Base-by-base conservation (phyloP, 2,888 invertebrate genomes). In the Gari tellinella region DNA sequence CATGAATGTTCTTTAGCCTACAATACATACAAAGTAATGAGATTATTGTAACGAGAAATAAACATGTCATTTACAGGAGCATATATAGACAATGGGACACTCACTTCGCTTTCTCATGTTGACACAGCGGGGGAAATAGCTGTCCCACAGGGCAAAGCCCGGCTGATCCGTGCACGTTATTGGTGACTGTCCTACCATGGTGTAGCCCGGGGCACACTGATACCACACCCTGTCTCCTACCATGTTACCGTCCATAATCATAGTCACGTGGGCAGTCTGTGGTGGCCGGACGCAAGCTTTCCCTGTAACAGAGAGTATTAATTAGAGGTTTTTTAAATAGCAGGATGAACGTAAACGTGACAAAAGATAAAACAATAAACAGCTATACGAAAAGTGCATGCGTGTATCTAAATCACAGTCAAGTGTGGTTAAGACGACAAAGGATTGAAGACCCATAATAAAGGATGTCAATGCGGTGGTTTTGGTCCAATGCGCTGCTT, bases 161-260 rank as follows among this genome's bases (percentile, higher is more conserved):
- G 79, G 79, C 48, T 84, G 83, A 55, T 84, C 81, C 2, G 82
- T 45, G 68, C 85, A 86, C 23, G 73, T 77, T 58, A 86, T 66
- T 4, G 67, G 52, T 0, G 80, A 73, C 19, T 81, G 70, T 5
- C 84, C 84, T 25, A 81, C 72, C 49, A 84, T 61, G 49, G 72
- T 72, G 45, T 80, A 82, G 7, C 82, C 82, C 1, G 74, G 69
- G n/a, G 79, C 49, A 62, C 85, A 86, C 17, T 53, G 51, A 45
- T 80, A 86, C 53, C 67, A 64, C 17, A 67, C 78, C 2, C 65
- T 60, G 55, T 85, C 70, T 1, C 83, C 83, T 8, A 81, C 84
- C 72, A 84, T 83, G 55, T 81, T 80, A 15, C 82, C 80, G 10
- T 66, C 69, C 48, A 62, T 72, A 14, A 52, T 62, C 43, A 76